These are phyloP conservation scores for Drosophila acutilabella DNA, from an alignment of 2,888 invertebrate species.

Conservation along the genomic window DNA sequence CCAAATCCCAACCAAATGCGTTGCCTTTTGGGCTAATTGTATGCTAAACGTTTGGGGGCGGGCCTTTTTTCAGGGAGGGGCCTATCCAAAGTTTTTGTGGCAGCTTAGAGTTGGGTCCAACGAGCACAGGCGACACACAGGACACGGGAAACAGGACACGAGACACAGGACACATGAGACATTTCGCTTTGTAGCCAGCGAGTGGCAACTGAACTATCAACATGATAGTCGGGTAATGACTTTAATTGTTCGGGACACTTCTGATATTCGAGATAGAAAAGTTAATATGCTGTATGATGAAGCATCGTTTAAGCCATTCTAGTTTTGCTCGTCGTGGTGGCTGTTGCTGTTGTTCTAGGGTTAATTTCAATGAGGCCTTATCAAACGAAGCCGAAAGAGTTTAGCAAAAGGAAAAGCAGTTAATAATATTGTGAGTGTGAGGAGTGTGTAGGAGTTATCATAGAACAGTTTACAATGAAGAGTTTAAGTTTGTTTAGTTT, in stretches of 20 bases:
- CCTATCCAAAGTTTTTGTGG: constrained; percentile 69
- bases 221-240: constrained; percentile 75
- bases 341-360: constrained; percentile 13
- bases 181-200: constrained; percentile 13
- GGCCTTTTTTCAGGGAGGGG: constrained; percentile 24
- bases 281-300: constrained; percentile 49
- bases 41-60: constrained; percentile 73
- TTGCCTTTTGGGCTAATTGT: constrained; percentile 81
- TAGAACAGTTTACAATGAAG: background rate
- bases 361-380: constrained; percentile 12
- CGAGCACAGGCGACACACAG: constrained; percentile 48
- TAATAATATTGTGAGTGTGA: constrained; percentile 6
- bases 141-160: constrained; percentile 44
- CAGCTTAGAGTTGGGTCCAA: constrained; percentile 60
- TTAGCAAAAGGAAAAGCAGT: constrained; percentile 4
- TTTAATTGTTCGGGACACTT: constrained; percentile 66
- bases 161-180: constrained; percentile 18
- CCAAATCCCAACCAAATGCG: constrained; percentile 21
- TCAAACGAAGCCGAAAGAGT: constrained; percentile 1
- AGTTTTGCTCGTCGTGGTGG: background rate
- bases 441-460: background rate
- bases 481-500: background rate
- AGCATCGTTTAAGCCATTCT: constrained; percentile 28
- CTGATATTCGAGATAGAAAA: constrained; percentile 35
- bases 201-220: constrained; percentile 50